Evolutionary conservation across 2,113 vertebrate genomes (phyloP).

Genomic region (Odontesthes bonariensis): DNA sequence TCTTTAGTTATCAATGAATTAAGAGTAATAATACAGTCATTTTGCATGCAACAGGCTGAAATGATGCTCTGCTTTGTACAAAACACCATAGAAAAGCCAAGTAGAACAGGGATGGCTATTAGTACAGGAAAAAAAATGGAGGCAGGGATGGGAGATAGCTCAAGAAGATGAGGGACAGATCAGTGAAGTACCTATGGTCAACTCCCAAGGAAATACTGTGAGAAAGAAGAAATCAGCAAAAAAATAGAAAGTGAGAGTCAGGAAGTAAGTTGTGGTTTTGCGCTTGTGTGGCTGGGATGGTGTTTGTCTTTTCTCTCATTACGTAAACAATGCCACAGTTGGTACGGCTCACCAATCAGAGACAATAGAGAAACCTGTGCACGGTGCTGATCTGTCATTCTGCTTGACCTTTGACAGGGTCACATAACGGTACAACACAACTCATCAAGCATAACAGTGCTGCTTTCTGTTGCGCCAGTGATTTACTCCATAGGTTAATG

Average conservation of each 20-base stretch:
- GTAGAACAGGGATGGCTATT: slow-evolving; percentile 61
- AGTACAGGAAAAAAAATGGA: slow-evolving; percentile 33
- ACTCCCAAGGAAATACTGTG: slow-evolving; percentile 90
- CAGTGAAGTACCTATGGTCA: slow-evolving; percentile 92
- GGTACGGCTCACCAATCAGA: slow-evolving; percentile 8
- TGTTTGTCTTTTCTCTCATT: slow-evolving; percentile 50
- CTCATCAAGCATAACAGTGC: slow-evolving; percentile 31
- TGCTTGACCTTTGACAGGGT: slow-evolving; percentile 20
- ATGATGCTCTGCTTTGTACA: slow-evolving; percentile 36
- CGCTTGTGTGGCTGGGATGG: slow-evolving; percentile 49
- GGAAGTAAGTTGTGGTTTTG: slow-evolving; percentile 60
- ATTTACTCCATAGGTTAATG: slow-evolving; percentile 48
- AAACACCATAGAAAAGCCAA: slow-evolving; percentile 45
- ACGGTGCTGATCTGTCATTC: slow-evolving; percentile 22
- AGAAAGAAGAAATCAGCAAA: slow-evolving; percentile 75
- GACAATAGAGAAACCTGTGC: not conserved
- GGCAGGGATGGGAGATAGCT: slow-evolving; percentile 41
- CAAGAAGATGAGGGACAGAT: slow-evolving; percentile 65
- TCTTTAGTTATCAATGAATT: slow-evolving; percentile 7
- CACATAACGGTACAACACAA: slow-evolving; percentile 18
- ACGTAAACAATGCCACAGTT: slow-evolving; percentile 11
- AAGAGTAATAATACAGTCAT: slow-evolving; percentile 1
- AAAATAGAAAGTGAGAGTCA: slow-evolving; percentile 85
- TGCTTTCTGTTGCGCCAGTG: slow-evolving; percentile 47
- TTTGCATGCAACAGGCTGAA: slow-evolving; percentile 68